These are phyloP conservation scores for Galagoides demidoff DNA, from an alignment of 2,797 vertebrate species.

Conservation along the genomic window DNA sequence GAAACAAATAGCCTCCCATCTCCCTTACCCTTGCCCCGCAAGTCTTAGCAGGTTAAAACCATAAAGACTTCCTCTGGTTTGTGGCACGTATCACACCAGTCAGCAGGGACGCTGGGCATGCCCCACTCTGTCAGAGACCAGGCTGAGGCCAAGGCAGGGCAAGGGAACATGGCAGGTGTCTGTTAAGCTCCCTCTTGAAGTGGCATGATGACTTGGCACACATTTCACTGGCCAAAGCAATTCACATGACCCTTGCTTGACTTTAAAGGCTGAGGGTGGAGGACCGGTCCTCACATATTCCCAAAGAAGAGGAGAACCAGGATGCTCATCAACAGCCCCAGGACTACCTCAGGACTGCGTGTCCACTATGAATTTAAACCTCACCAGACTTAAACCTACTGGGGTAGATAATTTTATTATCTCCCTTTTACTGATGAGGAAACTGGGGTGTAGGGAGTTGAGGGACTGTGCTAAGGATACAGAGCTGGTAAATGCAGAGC, in stretches of 20 bases:
- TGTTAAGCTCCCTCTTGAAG: not conserved
- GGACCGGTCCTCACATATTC: not conserved
- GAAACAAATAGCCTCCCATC: not conserved
- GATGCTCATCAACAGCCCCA: not conserved
- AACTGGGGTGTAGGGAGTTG: not conserved
- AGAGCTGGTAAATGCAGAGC: not conserved
- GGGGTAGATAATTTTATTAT: not conserved
- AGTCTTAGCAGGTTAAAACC: not conserved
- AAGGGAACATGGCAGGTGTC: not conserved
- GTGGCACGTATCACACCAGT: not conserved
- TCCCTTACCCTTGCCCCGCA: too few species aligned
- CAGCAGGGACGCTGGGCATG: not conserved
- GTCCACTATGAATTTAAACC: not conserved
- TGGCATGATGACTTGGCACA: not conserved
- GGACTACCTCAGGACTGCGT: not conserved
- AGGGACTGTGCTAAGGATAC: not conserved
- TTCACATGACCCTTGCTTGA: fast-evolving
- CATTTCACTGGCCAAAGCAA: not conserved
- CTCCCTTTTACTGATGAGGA: not conserved
- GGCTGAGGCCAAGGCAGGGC: not conserved
- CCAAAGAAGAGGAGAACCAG: not conserved
- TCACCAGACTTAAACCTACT: not conserved
- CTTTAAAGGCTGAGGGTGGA: not conserved
- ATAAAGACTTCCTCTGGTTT: not conserved
- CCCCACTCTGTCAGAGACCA: not conserved